phyloP scores from a whole-genome alignment of 2,113 vertebrate species.

The Pygoscelis adeliae region DNA sequence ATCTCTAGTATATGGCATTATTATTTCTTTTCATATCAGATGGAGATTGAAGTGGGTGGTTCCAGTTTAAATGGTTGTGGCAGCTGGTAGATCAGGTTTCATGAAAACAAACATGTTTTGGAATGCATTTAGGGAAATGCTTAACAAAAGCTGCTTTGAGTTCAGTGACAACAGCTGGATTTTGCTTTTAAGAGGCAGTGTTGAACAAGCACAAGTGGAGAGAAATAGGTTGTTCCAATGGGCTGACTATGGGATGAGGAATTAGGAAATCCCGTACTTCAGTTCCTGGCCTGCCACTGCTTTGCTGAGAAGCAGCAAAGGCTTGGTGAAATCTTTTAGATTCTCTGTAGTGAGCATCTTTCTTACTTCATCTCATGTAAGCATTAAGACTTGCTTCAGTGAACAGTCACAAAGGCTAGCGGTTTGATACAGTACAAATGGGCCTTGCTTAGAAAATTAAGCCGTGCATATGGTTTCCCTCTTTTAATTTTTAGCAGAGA shows the following conservation, averaged over 20 bases:
- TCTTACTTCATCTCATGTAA: background rate
- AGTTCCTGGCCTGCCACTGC: background rate
- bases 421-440: background rate
- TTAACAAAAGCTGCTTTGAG: background rate
- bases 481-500: background rate
- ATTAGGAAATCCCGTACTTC: background rate
- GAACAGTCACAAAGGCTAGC: background rate
- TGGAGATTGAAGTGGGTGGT: background rate
- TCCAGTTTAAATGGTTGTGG: background rate
- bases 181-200: background rate
- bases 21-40: background rate
- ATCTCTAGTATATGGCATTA: background rate
- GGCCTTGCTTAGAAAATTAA: background rate
- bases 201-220: background rate
- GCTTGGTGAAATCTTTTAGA: background rate
- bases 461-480: background rate
- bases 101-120: background rate
- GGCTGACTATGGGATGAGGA: background rate
- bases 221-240: background rate
- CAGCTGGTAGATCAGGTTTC: conserved; percentile 11
- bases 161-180: conserved; percentile 20
- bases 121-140: background rate
- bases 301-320: background rate
- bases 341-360: background rate
- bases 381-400: background rate